phyloP scores from a whole-genome alignment of 2,113 vertebrate genomes.

The Mormyrus iriodes region DNA sequence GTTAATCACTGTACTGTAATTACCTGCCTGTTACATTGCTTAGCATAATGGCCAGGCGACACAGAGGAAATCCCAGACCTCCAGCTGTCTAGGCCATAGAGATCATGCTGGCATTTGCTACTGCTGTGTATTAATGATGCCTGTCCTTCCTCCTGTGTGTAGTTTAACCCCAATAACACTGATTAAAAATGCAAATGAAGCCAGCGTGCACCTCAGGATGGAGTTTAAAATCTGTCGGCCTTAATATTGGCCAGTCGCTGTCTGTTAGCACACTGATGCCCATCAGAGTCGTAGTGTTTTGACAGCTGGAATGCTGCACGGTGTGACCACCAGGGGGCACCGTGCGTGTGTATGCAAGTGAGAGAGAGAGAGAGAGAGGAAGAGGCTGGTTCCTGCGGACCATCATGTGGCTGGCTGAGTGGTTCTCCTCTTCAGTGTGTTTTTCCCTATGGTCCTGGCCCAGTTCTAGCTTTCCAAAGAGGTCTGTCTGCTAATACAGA shows the following conservation, averaged over 20 bases:
- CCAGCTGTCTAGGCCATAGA: neutral
- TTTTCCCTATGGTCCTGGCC: neutral
- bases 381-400: neutral
- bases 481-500: neutral
- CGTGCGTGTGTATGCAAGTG: neutral
- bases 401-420: neutral
- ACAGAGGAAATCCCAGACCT: neutral
- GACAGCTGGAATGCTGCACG: neutral
- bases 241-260: neutral
- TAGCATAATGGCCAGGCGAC: neutral
- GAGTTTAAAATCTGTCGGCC: neutral
- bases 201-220: neutral
- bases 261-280: neutral
- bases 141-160: neutral
- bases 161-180: neutral
- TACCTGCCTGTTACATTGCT: neutral
- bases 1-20: neutral
- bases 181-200: neutral
- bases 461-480: neutral
- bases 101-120: neutral
- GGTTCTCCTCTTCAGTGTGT: neutral
- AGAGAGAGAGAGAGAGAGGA: neutral
- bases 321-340: neutral
- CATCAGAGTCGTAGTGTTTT: neutral
- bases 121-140: neutral